Evolutionary conservation across 2,888 invertebrate species (phyloP), one percentile per base, ranked within the genome.

Genomic region (Dynastes tityus): DNA sequence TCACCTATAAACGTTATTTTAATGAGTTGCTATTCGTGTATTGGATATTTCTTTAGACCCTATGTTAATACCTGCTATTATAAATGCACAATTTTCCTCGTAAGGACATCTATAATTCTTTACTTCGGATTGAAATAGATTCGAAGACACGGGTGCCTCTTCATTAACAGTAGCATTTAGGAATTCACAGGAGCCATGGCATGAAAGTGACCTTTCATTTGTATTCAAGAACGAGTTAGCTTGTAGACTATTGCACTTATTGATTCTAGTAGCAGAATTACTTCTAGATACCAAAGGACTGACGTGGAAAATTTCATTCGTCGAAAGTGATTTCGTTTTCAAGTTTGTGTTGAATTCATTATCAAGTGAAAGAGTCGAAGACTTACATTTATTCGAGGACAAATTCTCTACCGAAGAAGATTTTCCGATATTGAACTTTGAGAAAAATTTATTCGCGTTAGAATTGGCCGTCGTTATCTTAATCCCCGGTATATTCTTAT

Each of bases 401-500:
- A 91, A 87, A 85, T 90, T 91, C 80, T 91, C 91, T 81, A 89
- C 88, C 4, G 91, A 90, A 49, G 88, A 88, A n/a, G 91, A 87
- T 84, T 90, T 91, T 22, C 89, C 88, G 76, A 90, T 87, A n/a
- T 40, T 70, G 22, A 91, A 85, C 84, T 89, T 89, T 75, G 89
- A 88, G 51, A 91, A 85, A 83, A 91, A 89, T 86, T 90, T 90
- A 22, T 45, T 77, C 22, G 79, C 90, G 16, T 73, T 78, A 2
- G 77, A 29, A 74, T 89, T 88, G 1, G 86, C 86, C 6, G 85
- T 85, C n/a, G 87, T 87, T 37, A 88, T 80, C 85, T 87, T 88
- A 49, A 88, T 87, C 61, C 87, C 86, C 11, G 88, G 88, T 64
- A 86, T 79, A 51, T 84, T 84, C 80, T 83, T 84, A 40, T 85